Percentiles rank a stretch among this genome's conserved stretches.
phyloP scores from a whole-genome alignment of 2,797 vertebrate genomes.

The Capromys pilorides region DNA sequence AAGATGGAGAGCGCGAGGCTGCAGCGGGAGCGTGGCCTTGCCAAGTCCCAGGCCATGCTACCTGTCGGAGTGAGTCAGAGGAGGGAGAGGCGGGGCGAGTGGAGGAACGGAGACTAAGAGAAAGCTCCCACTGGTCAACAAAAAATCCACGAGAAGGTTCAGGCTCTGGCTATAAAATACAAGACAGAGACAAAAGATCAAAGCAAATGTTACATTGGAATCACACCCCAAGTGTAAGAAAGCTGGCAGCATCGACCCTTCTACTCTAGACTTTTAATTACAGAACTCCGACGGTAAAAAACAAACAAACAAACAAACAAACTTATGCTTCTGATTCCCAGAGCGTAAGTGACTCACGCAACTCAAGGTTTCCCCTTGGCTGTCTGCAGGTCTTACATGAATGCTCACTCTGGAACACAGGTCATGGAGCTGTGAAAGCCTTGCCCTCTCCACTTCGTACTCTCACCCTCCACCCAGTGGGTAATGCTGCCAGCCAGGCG shows the following conservation, averaged over 20 bases:
- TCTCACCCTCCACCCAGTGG: neutral
- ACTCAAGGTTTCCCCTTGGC: neutral
- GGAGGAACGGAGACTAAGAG: conserved; percentile 87
- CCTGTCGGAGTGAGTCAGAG: conserved; percentile 92
- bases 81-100: conserved; percentile 88
- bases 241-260: neutral
- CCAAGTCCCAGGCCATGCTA: conserved; percentile 84
- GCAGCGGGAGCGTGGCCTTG: conserved; percentile 68
- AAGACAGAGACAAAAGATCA: conserved; percentile 71
- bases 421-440: neutral
- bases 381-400: neutral
- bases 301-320: neutral
- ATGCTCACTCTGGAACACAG: neutral
- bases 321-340: neutral
- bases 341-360: neutral
- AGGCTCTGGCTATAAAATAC: conserved; percentile 89
- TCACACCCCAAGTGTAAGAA: neutral
- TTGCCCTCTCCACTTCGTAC: neutral
- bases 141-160: conserved; percentile 91
- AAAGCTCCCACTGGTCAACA: conserved; percentile 92
- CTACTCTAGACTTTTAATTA: neutral
- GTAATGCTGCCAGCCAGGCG: neutral
- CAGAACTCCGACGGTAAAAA: neutral
- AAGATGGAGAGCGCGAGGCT: conserved; percentile 62
- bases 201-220: conserved; percentile 43